These are phyloP conservation scores for Autographa gamma DNA, from an alignment of 2,888 invertebrate genomes.

Conservation along the genomic window DNA sequence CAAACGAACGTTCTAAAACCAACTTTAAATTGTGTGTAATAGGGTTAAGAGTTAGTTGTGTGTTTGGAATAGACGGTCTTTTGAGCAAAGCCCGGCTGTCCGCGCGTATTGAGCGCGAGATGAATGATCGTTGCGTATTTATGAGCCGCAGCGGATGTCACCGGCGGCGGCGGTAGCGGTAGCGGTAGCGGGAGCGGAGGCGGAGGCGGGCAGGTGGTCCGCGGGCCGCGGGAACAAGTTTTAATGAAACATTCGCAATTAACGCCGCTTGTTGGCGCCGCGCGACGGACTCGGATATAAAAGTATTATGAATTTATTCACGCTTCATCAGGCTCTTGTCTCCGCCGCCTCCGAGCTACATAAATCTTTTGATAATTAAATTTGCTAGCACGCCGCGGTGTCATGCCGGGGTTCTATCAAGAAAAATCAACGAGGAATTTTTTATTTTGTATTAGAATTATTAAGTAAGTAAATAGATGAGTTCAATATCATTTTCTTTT, in stretches of 20 bases:
- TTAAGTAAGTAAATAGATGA: neutral
- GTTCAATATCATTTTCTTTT: neutral
- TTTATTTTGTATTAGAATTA: neutral
- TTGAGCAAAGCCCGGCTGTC: slow-evolving; percentile 51
- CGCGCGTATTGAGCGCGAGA: slow-evolving; percentile 58
- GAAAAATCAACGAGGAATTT: neutral
- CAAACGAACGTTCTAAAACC: slow-evolving; percentile 12
- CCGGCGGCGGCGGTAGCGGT: neutral
- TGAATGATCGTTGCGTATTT: slow-evolving; percentile 67
- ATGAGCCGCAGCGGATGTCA: slow-evolving; percentile 57
- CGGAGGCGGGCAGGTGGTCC: neutral
- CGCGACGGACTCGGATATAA: slow-evolving; percentile 24
- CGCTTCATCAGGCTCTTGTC: slow-evolving; percentile 36
- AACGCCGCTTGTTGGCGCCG: slow-evolving; percentile 16
- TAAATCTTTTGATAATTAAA: slow-evolving; percentile 25
- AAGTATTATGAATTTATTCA: slow-evolving; percentile 44
- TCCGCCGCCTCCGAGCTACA: neutral
- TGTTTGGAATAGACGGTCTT: slow-evolving; percentile 33
- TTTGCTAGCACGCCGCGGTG: slow-evolving; percentile 16
- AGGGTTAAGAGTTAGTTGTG: slow-evolving; percentile 19
- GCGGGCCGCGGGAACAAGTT: slow-evolving; percentile 22
- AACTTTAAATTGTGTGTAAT: slow-evolving; percentile 15
- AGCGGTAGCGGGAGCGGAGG: neutral
- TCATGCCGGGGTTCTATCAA: slow-evolving; percentile 15
- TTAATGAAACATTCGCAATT: slow-evolving; percentile 53